Conservation (phyloP, 2,888 invertebrate species). For the Yponomeuta evonymella region DNA sequence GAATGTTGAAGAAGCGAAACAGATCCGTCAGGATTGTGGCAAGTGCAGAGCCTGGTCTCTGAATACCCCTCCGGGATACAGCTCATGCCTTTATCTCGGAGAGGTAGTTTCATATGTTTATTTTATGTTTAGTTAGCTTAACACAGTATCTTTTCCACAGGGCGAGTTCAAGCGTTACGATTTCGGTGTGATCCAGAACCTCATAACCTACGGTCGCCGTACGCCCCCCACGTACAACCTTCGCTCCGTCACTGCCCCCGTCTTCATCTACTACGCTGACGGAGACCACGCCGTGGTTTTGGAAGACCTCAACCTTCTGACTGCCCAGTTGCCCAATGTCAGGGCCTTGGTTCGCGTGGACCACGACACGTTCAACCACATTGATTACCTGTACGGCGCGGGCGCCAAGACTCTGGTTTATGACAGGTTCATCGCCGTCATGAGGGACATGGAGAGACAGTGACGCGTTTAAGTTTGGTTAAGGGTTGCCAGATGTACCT, state of each 20-base stretch:
- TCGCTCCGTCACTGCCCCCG: slow-evolving; percentile 57
- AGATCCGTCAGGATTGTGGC: too few relatives aligned
- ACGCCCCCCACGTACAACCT: slow-evolving; percentile 69
- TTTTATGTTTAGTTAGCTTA: too few relatives aligned
- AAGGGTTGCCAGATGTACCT: too few relatives aligned
- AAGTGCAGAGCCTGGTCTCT: too few relatives aligned
- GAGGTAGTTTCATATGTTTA: too few relatives aligned
- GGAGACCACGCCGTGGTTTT: slow-evolving; percentile 73
- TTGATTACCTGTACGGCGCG: slow-evolving; percentile 1
- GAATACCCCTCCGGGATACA: too few relatives aligned
- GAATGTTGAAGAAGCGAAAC: too few relatives aligned
- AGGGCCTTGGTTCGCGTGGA: neutral
- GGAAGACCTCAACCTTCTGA: neutral
- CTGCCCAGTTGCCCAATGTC: neutral
- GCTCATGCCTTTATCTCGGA: too few relatives aligned
- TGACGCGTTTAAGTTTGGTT: too few relatives aligned
- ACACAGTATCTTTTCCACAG: too few relatives aligned
- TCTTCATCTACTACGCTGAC: slow-evolving; percentile 70
- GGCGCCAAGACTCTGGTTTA: neutral
- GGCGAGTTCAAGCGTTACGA: slow-evolving; percentile 55
- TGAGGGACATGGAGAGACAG: too few relatives aligned
- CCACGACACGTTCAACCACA: slow-evolving; percentile 4
- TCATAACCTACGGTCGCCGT: slow-evolving; percentile 50
- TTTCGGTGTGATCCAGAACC: slow-evolving; percentile 55
- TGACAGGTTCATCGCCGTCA: neutral